phyloP scores from a whole-genome alignment of 2,113 vertebrate genomes.

The Megaceryle torquata region DNA sequence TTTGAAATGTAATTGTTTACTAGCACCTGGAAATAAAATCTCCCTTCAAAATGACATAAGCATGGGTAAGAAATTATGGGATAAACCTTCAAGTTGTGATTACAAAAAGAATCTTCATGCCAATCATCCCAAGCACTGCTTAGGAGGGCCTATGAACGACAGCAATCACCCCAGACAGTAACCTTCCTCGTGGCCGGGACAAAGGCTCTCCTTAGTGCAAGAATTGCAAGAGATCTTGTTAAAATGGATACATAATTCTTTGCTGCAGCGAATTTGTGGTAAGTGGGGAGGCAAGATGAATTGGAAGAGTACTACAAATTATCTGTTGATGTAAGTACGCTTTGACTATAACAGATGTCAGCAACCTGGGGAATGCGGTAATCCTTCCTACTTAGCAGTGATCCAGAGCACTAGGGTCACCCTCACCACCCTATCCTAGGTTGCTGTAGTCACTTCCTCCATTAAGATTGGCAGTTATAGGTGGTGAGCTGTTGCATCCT shows the following conservation, averaged over 20 bases:
- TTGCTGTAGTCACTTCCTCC: background rate
- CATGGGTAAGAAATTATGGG: background rate
- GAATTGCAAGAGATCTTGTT: background rate
- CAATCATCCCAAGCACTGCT: background rate
- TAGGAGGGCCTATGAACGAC: background rate
- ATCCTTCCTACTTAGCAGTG: background rate
- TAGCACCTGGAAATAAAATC: background rate
- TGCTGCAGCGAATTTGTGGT: background rate
- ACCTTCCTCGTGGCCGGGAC: background rate
- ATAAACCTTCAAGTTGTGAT: background rate
- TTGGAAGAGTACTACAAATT: background rate
- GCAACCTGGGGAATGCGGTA: background rate
- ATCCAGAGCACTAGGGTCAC: background rate
- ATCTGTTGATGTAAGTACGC: background rate
- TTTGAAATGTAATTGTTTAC: background rate
- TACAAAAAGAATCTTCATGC: background rate
- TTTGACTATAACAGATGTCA: background rate
- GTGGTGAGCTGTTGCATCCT: background rate
- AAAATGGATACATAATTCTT: background rate
- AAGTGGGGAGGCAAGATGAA: background rate
- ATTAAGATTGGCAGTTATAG: background rate
- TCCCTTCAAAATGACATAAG: background rate
- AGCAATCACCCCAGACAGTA: background rate
- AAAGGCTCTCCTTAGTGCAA: background rate
- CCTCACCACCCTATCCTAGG: background rate